phyloP scores from a whole-genome alignment of 2,113 vertebrate species.

The Eulemur macaco region DNA sequence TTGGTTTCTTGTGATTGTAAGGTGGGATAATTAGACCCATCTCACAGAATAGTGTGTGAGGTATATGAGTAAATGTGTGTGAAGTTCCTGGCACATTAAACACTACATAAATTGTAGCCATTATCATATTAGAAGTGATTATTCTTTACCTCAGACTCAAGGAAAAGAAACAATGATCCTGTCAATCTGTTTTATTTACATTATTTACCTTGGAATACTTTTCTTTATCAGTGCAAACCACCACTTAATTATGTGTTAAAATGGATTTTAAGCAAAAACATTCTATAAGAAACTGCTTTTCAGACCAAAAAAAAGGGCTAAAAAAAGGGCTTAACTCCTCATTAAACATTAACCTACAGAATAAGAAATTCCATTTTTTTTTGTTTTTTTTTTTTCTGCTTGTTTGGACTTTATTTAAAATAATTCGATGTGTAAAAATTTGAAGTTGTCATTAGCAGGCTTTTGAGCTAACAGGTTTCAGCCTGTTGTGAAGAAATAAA shows the following conservation, averaged over 20 bases:
- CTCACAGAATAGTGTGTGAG: neutral
- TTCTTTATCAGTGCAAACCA: constrained; percentile 23
- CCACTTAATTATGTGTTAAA: constrained; percentile 15
- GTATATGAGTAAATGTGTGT: neutral
- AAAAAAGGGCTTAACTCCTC: neutral
- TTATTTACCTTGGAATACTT: constrained; percentile 33
- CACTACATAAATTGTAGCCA: neutral
- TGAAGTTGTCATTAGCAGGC: neutral
- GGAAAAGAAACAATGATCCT: neutral
- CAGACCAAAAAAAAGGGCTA: neutral
- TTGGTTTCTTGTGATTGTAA: neutral
- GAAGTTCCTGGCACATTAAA: neutral
- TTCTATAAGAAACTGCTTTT: constrained; percentile 26
- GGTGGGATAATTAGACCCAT: neutral
- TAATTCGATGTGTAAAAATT: neutral
- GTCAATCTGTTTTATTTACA: neutral
- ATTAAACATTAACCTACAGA: constrained; percentile 31
- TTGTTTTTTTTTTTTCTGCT: neutral
- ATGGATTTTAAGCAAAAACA: neutral
- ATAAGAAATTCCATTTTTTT: neutral
- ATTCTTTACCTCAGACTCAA: neutral
- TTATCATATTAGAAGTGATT: constrained; percentile 45
- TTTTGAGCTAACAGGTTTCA: neutral
- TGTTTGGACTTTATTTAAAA: constrained; percentile 23
- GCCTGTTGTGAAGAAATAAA: constrained; percentile 1